Conservation (phyloP, 2,113 vertebrate species). For the Sprattus sprattus region DNA sequence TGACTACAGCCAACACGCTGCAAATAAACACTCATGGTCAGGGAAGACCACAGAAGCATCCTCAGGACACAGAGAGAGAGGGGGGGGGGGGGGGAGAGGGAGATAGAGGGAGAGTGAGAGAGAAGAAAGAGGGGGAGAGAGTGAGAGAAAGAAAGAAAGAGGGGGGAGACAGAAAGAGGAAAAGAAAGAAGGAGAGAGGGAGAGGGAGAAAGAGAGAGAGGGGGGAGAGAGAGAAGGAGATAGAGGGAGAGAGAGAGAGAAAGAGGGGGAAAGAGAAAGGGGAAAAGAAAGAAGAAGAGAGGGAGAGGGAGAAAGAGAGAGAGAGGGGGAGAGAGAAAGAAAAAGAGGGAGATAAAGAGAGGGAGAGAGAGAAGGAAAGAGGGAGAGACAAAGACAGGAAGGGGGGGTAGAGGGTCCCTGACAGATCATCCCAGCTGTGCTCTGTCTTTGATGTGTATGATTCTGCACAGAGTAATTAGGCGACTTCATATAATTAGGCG, state of each 20-base stretch:
- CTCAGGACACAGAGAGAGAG: slow-evolving; percentile 19
- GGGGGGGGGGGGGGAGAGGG: background rate
- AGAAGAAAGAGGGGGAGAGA: background rate
- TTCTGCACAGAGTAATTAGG: too few species aligned
- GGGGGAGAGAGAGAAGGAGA: background rate
- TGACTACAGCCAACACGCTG: slow-evolving; percentile 19
- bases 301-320: background rate
- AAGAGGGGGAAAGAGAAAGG: background rate
- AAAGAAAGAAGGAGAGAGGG: background rate
- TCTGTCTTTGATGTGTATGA: too few species aligned
- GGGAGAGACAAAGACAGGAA: too few species aligned
- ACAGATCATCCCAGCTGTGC: too few species aligned
- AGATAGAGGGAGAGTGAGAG: background rate
- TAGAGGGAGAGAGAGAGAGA: background rate
- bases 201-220: background rate
- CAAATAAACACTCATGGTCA: slow-evolving; percentile 31
- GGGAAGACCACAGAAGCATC: slow-evolving; percentile 17
- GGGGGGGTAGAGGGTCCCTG: too few species aligned
- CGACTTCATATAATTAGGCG: too few species aligned
- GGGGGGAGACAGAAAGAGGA: slow-evolving; percentile 2
- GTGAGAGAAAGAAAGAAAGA: too few species aligned
- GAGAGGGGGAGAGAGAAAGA: background rate
- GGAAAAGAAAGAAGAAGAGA: background rate
- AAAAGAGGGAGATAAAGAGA: background rate
- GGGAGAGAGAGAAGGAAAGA: too few species aligned